phyloP scores from a whole-genome alignment of 2,113 vertebrate species.

The Oryctolagus cuniculus region mOryCun1.1 NC_091442.1:109130501-109131000 shows the following conservation, averaged over 20 bases:
- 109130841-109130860: neutral
- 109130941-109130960: neutral
- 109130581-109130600: neutral
- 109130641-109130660: neutral
- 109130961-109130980: neutral
- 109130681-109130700: neutral
- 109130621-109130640: neutral
- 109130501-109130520: neutral
- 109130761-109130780: neutral
- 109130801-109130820: neutral
- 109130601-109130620: neutral
- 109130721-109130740: neutral
- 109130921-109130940: neutral
- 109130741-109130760: neutral
- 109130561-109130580: neutral
- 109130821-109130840: constrained; percentile 11
- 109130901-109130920: constrained; percentile 28
- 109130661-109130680: neutral
- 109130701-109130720: neutral
- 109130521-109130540: neutral
- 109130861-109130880: neutral
- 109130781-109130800: neutral
- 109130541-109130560: neutral
- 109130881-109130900: neutral
- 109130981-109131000: neutral